These are phyloP conservation scores for Falco rusticolus DNA, from an alignment of 2,797 vertebrate species.

Conservation along the genomic window DNA sequence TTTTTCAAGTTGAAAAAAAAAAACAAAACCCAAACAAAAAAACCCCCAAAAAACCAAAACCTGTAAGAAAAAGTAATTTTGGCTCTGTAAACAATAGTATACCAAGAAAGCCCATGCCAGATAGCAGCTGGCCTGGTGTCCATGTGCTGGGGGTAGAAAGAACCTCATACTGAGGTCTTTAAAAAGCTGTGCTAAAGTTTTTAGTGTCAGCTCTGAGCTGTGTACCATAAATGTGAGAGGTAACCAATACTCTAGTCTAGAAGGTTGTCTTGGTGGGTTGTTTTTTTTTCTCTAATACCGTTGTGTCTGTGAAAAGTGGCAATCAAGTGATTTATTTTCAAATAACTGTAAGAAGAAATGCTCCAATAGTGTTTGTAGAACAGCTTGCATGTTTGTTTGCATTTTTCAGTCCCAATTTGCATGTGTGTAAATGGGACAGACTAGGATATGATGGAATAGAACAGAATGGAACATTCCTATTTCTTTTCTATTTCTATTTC, in stretches of 20 bases:
- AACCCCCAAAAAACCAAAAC: neutral
- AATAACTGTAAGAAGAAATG: constrained; percentile 8
- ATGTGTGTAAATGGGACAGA: neutral
- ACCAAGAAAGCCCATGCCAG: neutral
- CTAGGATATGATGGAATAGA: neutral
- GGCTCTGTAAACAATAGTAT: constrained; percentile 42
- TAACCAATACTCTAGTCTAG: neutral
- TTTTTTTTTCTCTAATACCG: neutral
- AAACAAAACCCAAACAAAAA: neutral
- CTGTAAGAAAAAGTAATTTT: constrained; percentile 26
- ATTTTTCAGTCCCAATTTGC: constrained; percentile 1
- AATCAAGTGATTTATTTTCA: neutral
- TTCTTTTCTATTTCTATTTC: neutral
- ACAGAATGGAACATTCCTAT: neutral
- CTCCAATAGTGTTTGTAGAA: constrained; percentile 41
- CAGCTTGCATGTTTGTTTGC: constrained; percentile 36
- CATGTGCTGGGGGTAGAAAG: neutral
- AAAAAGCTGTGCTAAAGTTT: neutral
- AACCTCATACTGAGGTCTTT: neutral
- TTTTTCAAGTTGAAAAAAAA: constrained; percentile 24
- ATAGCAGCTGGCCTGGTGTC: neutral
- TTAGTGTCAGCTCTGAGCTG: neutral
- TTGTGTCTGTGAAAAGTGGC: neutral
- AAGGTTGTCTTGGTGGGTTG: neutral
- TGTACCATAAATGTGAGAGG: neutral